Evolutionary conservation across 2,888 invertebrate species (phyloP), one percentile per base, ranked within the genome.

Genomic region (Perithous albicinctus): DNA sequence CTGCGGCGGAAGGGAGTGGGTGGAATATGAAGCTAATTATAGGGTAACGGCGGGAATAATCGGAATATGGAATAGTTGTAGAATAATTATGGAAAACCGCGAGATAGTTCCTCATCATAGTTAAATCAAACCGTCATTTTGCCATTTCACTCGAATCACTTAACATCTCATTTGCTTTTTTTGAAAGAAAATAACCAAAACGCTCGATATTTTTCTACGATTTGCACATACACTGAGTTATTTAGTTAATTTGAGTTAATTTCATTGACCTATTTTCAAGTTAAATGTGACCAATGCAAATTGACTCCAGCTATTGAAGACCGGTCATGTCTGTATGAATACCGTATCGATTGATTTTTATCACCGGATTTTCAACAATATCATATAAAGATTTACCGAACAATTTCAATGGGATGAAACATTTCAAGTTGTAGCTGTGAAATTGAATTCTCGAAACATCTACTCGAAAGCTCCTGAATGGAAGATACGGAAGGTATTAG

Each of bases 21-120:
- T 32, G 32, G 2, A 18, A 18, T 29, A 56, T 32, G 59, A 35
- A 59, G 15, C 15, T 59, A 35, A 59, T 59, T 59, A 32, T 18
- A 10, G 32, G 18, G 23, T 18, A 35, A 59, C 32, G 35, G 15
- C 32, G 35, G 15, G 32, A 18, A 35, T 59, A 32, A 56, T 32
- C n/a, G 56, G 56, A 15, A 32, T 56, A 54, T 29, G 29, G 54
- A 29, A 26, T 54, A 54, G 12, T 54, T 29, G 20, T 23, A 51
- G 51, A 23, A 51, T 51, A 51, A 51, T 51, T 51, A 23, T 23
- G 51, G 23, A 51, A 51, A 51, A 51, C 51, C 23, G 51, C 51
- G 23, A 51, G 23, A 23, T 48, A 7, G 48, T 48, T 5, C n/a
- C n/a, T n/a, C n/a, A n/a, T n/a, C n/a, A n/a, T 10, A 29, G n/a